Base-by-base conservation (phyloP, 2,113 vertebrate species). In the Ammodytes marinus region DNA sequence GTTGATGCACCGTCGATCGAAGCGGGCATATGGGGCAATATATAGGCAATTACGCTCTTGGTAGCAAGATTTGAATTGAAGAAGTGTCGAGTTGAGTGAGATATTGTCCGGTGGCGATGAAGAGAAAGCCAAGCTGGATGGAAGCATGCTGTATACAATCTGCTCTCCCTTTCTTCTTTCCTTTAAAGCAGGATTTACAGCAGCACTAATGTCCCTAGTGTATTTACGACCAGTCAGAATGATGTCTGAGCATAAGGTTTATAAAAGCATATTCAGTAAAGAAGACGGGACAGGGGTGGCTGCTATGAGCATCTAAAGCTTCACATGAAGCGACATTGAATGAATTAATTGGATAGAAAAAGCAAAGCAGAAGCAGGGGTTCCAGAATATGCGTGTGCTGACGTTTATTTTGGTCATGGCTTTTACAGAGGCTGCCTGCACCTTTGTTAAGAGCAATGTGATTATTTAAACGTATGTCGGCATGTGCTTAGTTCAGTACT, bases 1-100 rank as follows among this genome's bases (percentile, higher is more conserved):
- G 53, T 39, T 52, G 10, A 80, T 2, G 0, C 37, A 42, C 59
- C 7, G 0, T 73, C 66, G 54, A 55, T 70, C 9, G 2, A 37
- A 43, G 8, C 8, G 13, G 55, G 0, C 11, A 2, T 19, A 57
- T 2, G 39, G 11, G 67, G 60, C 10, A 57, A 61, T 52, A 7
- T 58, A 47, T n/a, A 27, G 40, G 50, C 57, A 65, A 77, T 73
- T 74, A 69, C 3, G 27, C 52, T 68, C 9, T 43, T 57, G 12
- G 27, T 63, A 50, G 45, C 46, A 54, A 53, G 65, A 68, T 59
- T 6, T 65, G 43, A 53, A 73, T 47, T 50, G 58, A 69, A 69
- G 58, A 85, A 64, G 52, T 69, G 74, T 69, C 3, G 5, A 54
- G 27, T 1, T 49, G n/a, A 82, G 46, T 59, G 58, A 86, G 39